Percentiles rank a stretch among this genome's conserved stretches.
These are phyloP conservation scores for Columba livia DNA, from an alignment of 2,113 vertebrate species.

Conservation along the genomic window DNA sequence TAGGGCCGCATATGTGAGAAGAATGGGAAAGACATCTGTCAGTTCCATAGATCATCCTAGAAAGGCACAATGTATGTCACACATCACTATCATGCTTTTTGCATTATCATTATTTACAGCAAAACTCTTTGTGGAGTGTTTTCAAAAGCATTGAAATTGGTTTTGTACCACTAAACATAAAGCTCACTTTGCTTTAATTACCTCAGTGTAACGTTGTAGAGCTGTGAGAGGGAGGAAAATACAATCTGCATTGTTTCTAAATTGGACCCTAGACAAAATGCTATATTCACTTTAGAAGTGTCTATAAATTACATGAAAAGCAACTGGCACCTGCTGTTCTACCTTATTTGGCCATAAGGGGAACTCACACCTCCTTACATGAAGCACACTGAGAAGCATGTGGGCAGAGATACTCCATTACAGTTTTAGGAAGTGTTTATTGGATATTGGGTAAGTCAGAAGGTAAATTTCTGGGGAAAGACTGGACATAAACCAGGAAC, in stretches of 20 bases:
- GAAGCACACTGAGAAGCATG: background rate
- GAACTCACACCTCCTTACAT: background rate
- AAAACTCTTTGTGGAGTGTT: background rate
- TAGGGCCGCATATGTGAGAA: background rate
- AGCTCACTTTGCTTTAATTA: background rate
- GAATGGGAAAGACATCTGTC: background rate
- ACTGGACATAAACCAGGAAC: background rate
- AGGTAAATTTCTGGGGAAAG: background rate
- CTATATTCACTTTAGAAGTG: background rate
- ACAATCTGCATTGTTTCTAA: background rate
- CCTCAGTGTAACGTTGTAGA: background rate
- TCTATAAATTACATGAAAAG: background rate
- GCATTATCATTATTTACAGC: background rate
- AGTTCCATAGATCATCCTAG: background rate
- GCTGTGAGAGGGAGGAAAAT: background rate
- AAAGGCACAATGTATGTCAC: background rate
- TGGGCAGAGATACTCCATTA: background rate
- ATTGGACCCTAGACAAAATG: background rate
- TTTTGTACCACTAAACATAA: background rate
- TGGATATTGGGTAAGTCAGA: background rate
- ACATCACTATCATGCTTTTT: background rate
- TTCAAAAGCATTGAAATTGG: background rate
- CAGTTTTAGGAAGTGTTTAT: background rate
- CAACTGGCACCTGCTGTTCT: background rate
- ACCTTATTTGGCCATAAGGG: background rate